A percentile compares a stretch with the other conserved stretches of the same genome.
Evolutionary conservation across 1,140 invertebrate species (phyloP).

Genomic region (Nymphalis io): DNA sequence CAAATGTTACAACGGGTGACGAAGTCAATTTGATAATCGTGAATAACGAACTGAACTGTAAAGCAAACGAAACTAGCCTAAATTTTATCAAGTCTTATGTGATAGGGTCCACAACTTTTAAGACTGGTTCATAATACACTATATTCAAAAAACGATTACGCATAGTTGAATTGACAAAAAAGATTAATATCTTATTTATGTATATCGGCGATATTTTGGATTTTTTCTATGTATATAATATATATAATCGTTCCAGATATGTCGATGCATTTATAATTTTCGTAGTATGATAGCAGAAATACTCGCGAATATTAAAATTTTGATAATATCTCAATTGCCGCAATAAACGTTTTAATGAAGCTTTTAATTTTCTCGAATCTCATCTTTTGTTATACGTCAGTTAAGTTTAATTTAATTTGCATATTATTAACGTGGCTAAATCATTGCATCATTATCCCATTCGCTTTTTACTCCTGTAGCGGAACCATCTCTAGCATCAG

Average conservation of each 20-base stretch:
- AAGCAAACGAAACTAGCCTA: not conserved
- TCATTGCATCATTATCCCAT: not conserved
- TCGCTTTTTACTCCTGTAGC: not conserved
- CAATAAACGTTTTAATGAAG: constrained; percentile 2
- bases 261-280: not conserved
- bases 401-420: not conserved
- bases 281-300: not conserved
- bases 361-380: constrained; percentile 4
- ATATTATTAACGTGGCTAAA: not conserved
- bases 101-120: no score
- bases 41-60: constrained; percentile 21
- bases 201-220: not conserved
- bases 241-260: constrained; percentile 3
- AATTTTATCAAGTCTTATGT: constrained; percentile 1
- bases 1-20: constrained; percentile 52
- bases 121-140: no score
- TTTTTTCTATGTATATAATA: not conserved
- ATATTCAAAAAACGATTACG: no score
- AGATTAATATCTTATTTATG: no score
- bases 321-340: constrained; percentile 6
- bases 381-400: not conserved
- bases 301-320: not conserved
- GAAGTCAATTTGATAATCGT: constrained; percentile 12
- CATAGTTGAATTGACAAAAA: no score
- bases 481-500: no score